Evolutionary conservation across 2,888 invertebrate genomes (phyloP).

Genomic region (Lasioglossum oenotherae): DNA sequence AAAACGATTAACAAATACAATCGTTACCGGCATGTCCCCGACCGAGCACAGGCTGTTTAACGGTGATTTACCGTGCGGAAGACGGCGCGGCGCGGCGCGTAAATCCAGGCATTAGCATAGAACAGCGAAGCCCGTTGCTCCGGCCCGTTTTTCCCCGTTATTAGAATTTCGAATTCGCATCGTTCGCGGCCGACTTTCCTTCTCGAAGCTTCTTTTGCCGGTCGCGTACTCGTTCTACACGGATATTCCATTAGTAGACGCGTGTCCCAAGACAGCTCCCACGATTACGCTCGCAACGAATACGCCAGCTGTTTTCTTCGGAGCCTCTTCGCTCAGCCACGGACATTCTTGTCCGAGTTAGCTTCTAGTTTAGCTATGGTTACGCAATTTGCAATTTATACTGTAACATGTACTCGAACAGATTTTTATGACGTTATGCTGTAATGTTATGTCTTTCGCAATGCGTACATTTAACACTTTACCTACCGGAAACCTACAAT

Average conservation of each 20-base stretch:
- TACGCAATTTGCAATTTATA: too few relatives aligned
- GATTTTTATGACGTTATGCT: too few relatives aligned
- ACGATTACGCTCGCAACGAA: slow-evolving; percentile 62
- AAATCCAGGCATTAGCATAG: slow-evolving; percentile 9
- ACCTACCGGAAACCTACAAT: too few relatives aligned
- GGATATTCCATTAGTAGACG: slow-evolving; percentile 49
- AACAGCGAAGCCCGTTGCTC: background rate
- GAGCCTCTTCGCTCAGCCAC: background rate
- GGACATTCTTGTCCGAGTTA: background rate
- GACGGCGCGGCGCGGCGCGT: slow-evolving; percentile 4
- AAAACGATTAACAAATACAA: slow-evolving; percentile 9
- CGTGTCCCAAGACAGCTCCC: slow-evolving; percentile 10
- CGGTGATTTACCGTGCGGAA: slow-evolving; percentile 8
- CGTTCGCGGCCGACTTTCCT: slow-evolving; percentile 17
- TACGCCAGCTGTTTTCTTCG: background rate
- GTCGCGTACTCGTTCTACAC: slow-evolving; percentile 59
- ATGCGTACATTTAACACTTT: too few relatives aligned
- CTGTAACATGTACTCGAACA: too few relatives aligned
- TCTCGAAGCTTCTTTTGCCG: background rate
- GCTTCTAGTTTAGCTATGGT: too few relatives aligned
- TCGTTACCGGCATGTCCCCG: background rate
- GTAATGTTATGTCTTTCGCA: too few relatives aligned
- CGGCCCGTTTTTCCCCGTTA: background rate
- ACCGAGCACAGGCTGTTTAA: background rate
- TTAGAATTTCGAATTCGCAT: slow-evolving; percentile 10